A percentile compares a stretch with the other conserved stretches of the same genome.
phyloP scores from a whole-genome alignment of 2,113 vertebrate genomes.

The Misgurnus anguillicaudatus region DNA sequence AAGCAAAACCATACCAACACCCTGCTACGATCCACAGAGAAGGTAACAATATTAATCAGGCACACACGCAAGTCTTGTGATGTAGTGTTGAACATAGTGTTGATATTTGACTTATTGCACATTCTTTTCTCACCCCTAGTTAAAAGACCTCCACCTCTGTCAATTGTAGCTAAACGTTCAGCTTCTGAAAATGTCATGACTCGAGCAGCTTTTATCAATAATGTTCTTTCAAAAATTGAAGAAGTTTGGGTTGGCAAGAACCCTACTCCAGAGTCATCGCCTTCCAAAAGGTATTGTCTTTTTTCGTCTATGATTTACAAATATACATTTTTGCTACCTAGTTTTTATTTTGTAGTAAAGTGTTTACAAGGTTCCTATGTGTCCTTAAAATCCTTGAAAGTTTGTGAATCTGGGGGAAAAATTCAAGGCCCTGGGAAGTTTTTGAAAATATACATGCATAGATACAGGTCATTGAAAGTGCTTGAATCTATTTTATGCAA shows the following conservation, averaged over 20 bases:
- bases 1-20: conserved; percentile 84
- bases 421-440: no score
- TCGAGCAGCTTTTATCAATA: conserved; percentile 87
- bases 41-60: conserved; percentile 68
- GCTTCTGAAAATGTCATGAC: conserved; percentile 79
- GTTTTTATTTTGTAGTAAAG: neutral
- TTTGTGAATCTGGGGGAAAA: no score
- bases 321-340: neutral
- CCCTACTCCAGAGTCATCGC: conserved; percentile 62
- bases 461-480: no score
- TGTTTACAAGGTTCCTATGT: neutral
- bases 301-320: neutral
- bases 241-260: conserved; percentile 84
- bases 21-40: conserved; percentile 77
- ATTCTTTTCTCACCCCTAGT: conserved; percentile 69
- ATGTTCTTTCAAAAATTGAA: conserved; percentile 86
- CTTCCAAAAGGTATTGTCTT: conserved; percentile 70
- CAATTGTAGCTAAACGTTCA: conserved; percentile 81
- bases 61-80: neutral
- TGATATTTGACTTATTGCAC: conserved; percentile 6
- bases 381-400: no score
- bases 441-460: no score
- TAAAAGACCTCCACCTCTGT: conserved; percentile 86
- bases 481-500: no score
- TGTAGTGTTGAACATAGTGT: neutral